These are phyloP conservation scores for Agelas oroides DNA, from an alignment of 37 sponge, comb jelly and placozoan genomes.

Conservation along the genomic window DNA sequence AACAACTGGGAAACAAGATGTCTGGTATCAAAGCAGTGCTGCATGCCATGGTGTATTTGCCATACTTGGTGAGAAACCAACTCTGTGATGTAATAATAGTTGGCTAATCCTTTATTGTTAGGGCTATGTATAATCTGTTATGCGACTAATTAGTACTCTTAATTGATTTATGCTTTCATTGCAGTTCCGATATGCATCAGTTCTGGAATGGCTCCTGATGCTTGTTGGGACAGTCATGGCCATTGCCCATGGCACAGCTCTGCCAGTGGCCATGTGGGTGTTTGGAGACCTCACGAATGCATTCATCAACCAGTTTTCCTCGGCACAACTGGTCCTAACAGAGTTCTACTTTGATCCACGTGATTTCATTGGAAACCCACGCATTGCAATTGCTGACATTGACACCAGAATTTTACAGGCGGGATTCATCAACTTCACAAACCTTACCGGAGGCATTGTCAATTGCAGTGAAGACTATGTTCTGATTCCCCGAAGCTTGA, in stretches of 20 bases:
- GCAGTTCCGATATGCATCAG: conserved; percentile 65
- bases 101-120: no score
- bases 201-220: conserved; percentile 55
- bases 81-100: no score
- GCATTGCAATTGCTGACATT: background rate
- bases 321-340: conserved; percentile 15
- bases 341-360: conserved; percentile 33
- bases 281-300: conserved; percentile 68
- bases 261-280: conserved; percentile 52
- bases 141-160: no score
- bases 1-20: no score
- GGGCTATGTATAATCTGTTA: no score
- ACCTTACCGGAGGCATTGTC: conserved; percentile 37
- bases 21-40: no score
- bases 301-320: conserved; percentile 52
- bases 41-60: no score
- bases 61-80: no score
- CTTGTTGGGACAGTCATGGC: conserved; percentile 26
- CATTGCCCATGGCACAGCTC: conserved; percentile 50
- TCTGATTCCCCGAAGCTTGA: conserved; percentile 12
- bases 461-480: conserved; percentile 33
- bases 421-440: conserved; percentile 44
- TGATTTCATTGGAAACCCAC: background rate
- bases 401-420: conserved; percentile 7
- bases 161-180: background rate